phyloP scores from a whole-genome alignment of 2,797 vertebrate genomes.

The Cetoscarus ocellatus region DNA sequence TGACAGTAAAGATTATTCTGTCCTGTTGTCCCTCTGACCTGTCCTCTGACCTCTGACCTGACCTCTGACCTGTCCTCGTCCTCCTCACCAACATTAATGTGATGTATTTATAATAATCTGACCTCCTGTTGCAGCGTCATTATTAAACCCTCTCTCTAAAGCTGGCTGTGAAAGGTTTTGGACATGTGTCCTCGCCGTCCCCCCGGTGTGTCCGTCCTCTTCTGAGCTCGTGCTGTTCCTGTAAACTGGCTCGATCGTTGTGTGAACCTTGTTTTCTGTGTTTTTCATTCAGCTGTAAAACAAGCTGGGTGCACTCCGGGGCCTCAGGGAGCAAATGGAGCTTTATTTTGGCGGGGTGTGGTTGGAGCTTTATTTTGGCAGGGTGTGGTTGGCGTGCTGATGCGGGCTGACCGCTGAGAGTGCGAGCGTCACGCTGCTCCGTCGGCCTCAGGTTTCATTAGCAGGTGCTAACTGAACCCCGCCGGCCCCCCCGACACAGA shows the following conservation, averaged over 20 bases:
- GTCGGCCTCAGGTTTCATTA: slow-evolving; percentile 35
- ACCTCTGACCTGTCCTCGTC: no score
- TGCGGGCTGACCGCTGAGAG: slow-evolving; percentile 17
- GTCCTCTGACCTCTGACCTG: no score
- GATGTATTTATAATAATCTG: no score
- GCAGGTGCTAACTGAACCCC: slow-evolving; percentile 44
- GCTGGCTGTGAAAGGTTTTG: background rate
- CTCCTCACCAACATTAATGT: no score
- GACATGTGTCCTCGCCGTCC: background rate
- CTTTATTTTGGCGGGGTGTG: slow-evolving; percentile 52
- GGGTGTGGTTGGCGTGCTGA: slow-evolving; percentile 5
- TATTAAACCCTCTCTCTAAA: no score
- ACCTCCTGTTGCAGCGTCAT: no score
- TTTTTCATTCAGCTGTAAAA: slow-evolving; percentile 30
- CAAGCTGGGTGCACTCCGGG: slow-evolving; percentile 9
- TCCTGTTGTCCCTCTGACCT: no score
- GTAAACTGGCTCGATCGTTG: slow-evolving; percentile 86
- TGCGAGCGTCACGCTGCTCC: slow-evolving; percentile 2
- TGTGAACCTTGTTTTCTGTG: slow-evolving; percentile 74
- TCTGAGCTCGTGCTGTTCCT: slow-evolving; percentile 42
- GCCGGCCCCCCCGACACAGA: background rate
- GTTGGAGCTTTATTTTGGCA: slow-evolving; percentile 53
- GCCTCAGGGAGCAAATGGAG: slow-evolving; percentile 13
- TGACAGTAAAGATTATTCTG: no score
- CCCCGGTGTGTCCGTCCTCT: slow-evolving; percentile 41